Percentiles rank a stretch among this genome's conserved stretches.
These are phyloP conservation scores for Eptatretus burgeri DNA, from an alignment of 2,113 vertebrate genomes.

Conservation along the genomic window DNA sequence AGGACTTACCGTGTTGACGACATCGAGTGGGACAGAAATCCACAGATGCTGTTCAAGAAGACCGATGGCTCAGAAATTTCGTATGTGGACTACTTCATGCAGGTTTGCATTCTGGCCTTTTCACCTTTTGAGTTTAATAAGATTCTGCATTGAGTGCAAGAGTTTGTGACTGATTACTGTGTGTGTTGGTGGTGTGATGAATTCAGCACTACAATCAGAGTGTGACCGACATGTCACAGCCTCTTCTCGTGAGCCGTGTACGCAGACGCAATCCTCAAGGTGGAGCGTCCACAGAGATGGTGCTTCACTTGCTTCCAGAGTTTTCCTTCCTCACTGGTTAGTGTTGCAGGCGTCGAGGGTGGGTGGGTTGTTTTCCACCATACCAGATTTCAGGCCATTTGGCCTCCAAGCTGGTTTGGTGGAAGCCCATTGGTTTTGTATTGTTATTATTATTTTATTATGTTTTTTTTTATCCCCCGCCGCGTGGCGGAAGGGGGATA, in stretches of 20 bases:
- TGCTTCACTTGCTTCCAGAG: constrained; percentile 18
- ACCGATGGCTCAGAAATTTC: constrained; percentile 14
- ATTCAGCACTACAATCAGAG: constrained; percentile 17
- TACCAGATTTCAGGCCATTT: too few relatives aligned
- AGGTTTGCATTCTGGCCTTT: constrained; percentile 12
- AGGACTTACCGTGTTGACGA: constrained; percentile 20
- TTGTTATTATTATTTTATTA: too few relatives aligned
- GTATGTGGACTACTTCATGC: constrained; percentile 20
- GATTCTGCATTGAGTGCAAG: too few relatives aligned
- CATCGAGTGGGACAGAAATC: constrained; percentile 18
- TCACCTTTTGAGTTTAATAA: too few relatives aligned
- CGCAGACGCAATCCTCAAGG: constrained; percentile 13
- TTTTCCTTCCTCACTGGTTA: constrained; percentile 22
- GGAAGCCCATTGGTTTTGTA: too few relatives aligned
- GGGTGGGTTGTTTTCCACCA: too few relatives aligned
- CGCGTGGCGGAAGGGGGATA: too few relatives aligned
- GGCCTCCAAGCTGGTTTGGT: too few relatives aligned
- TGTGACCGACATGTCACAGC: constrained; percentile 18
- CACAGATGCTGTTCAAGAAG: constrained; percentile 16
- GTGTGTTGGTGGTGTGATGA: too few relatives aligned
- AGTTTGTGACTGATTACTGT: too few relatives aligned
- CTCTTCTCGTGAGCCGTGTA: constrained; percentile 18
- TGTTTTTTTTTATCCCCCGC: too few relatives aligned
- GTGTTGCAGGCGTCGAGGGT: background rate
- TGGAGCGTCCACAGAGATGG: background rate